A percentile compares a stretch with the other conserved stretches of the same genome.
Conservation (phyloP, 2,113 vertebrate species). For the Bothrops jararaca region DNA sequence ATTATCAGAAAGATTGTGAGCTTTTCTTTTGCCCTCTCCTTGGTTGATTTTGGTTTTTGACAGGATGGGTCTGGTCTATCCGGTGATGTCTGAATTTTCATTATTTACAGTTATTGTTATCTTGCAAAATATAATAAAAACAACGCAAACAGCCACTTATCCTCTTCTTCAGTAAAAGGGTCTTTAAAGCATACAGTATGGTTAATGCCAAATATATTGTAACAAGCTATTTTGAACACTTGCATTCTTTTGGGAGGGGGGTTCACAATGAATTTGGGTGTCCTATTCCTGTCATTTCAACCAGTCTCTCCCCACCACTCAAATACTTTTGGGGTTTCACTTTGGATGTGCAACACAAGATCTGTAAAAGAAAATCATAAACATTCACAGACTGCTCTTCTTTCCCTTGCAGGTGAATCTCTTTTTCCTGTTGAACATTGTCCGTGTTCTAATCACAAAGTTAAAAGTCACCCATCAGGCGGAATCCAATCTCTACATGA, state of each 20-base stretch:
- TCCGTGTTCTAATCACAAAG: slow-evolving; percentile 96
- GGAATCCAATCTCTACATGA: slow-evolving; percentile 98
- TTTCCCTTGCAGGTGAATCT: slow-evolving; percentile 82
- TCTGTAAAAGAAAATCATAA: not conserved
- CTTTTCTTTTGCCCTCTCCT: slow-evolving; percentile 17
- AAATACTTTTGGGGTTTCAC: not conserved
- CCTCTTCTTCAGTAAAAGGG: not conserved
- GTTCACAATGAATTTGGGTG: not conserved
- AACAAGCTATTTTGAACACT: not conserved
- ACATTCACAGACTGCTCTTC: not conserved
- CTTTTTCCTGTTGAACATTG: slow-evolving; percentile 95
- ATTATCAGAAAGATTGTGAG: not conserved
- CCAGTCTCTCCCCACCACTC: too few species aligned
- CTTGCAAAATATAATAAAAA: not conserved
- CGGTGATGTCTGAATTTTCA: not conserved
- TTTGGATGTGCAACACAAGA: not conserved
- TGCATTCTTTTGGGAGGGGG: not conserved
- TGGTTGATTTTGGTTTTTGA: not conserved
- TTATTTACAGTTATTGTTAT: not conserved
- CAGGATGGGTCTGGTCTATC: too few species aligned
- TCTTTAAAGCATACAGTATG: not conserved
- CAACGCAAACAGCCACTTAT: not conserved
- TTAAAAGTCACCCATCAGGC: slow-evolving; percentile 95
- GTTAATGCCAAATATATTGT: not conserved
- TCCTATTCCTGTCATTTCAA: not conserved